Evolutionary conservation across 2,113 vertebrate genomes (phyloP), one percentile per base, ranked within the genome.

Genomic region (Passer domesticus): DNA sequence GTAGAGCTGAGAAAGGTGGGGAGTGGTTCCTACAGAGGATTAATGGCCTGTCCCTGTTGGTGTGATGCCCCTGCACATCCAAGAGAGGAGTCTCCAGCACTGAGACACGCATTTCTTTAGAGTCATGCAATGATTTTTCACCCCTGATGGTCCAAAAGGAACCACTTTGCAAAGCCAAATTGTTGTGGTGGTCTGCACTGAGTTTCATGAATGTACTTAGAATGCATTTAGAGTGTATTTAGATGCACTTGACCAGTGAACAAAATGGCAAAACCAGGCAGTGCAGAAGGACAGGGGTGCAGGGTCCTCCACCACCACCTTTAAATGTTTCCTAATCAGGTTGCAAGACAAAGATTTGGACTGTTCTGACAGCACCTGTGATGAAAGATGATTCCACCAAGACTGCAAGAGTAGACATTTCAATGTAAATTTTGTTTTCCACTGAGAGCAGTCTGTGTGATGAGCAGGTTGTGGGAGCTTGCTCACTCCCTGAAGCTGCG

Each of bases 181-280:
- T 66, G 23, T 77, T 17, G 21, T 24, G 58, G 21, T 24, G 39
- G 28, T 60, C 50, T 66, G 52, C 49, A 56, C 14, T 8, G 68
- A 33, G 59, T 69, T 81, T 58, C 16, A 5, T 63, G 31, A 23
- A 20, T 25, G 21, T 35, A 2, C 49, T 58, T 62, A 25, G 70
- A 37, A 15, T 52, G 46, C 7, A 60, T 52, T 68, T 23, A 33
- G 59, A n/a, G 16, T 41, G 25, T 18, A 3, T 58, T 55, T 59
- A 30, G 58, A 33, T 24, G 74, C 20, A 16, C 19, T 28, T 24
- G 63, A 19, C 8, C 4, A 6, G 18, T 11, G 37, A 85, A 10
- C 8, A 15, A 8, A 0, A 20, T 0, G 5, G 72, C 30, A 43
- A 50, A 67, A n/a, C 4, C 67, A 41, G 46, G 50, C 5, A 10